A percentile compares a stretch with the other conserved stretches of the same genome.
Conservation (phyloP, 2,888 invertebrate genomes). For the Asteroscopus sphinx region DNA sequence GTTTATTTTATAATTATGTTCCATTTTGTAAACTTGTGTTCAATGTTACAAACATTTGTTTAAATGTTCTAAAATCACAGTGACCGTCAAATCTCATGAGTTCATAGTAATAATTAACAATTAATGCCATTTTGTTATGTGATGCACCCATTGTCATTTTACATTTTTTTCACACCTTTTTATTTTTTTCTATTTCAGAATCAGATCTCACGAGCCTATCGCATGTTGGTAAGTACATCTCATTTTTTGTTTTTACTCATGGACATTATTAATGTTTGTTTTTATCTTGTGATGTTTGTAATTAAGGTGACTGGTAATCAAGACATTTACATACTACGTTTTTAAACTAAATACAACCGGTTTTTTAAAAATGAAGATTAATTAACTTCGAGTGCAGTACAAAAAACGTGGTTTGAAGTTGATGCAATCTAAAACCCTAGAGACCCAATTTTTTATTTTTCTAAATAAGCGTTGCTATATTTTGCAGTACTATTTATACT, state of each 20-base stretch:
- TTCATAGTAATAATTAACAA: conserved; percentile 24
- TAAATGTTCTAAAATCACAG: conserved; percentile 3
- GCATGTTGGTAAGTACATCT: conserved; percentile 90
- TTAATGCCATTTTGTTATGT: conserved; percentile 49
- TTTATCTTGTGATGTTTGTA: conserved; percentile 8
- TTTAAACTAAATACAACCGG: neutral
- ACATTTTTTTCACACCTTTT: conserved; percentile 71
- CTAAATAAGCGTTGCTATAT: neutral
- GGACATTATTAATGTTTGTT: conserved; percentile 8
- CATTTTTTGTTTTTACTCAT: conserved; percentile 33
- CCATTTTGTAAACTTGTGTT: no score
- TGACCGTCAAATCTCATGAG: conserved; percentile 12
- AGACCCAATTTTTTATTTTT: neutral
- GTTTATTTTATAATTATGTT: no score
- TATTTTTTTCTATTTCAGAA: conserved; percentile 88
- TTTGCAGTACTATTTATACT: neutral
- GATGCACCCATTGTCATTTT: conserved; percentile 55
- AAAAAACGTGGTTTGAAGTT: neutral
- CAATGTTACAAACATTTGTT: no score
- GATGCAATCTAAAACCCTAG: neutral
- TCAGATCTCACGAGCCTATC: conserved; percentile 91
- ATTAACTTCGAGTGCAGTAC: neutral
- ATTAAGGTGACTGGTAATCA: conserved; percentile 22
- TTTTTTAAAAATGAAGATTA: no score
- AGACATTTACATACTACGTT: neutral